A percentile compares a stretch with the other conserved stretches of the same genome.
Evolutionary conservation across 92 coral and sea anemone genomes (phyloP).

Genomic region (Desmophyllum pertusum): DNA sequence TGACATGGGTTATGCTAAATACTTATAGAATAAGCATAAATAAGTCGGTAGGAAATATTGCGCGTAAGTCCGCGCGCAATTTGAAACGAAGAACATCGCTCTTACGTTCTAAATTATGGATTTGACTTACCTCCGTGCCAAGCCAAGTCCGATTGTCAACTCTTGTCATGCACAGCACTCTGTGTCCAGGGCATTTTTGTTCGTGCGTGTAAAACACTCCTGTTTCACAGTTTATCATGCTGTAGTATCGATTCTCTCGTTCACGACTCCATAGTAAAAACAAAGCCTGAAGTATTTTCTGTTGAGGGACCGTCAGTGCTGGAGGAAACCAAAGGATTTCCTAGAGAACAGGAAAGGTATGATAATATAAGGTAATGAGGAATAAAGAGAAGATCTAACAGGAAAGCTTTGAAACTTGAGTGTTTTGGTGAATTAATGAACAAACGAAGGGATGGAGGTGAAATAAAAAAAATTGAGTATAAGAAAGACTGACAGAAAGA

Average conservation of each 20-base stretch:
- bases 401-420: no score
- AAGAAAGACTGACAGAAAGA: not conserved
- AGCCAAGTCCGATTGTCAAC: constrained; percentile 94
- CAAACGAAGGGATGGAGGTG: not conserved
- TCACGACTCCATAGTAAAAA: constrained; percentile 95
- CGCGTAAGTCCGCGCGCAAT: no score
- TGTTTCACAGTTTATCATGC: constrained; percentile 89
- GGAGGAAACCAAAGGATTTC: constrained; percentile 12
- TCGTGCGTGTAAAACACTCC: constrained; percentile 78
- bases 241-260: constrained; percentile 75
- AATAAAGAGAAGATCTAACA: no score
- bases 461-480: not conserved
- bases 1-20: no score
- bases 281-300: constrained; percentile 47
- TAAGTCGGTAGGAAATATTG: no score
- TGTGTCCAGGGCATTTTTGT: constrained; percentile 81
- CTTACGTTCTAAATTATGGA: not conserved
- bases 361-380: not conserved
- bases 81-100: no score
- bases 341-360: not conserved
- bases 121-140: constrained; percentile 89
- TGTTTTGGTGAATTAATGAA: no score
- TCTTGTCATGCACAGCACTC: constrained; percentile 89
- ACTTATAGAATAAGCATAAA: no score
- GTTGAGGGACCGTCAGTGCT: not conserved